Conservation (phyloP, 2,888 invertebrate species). For the Lithophane leautieri region DNA sequence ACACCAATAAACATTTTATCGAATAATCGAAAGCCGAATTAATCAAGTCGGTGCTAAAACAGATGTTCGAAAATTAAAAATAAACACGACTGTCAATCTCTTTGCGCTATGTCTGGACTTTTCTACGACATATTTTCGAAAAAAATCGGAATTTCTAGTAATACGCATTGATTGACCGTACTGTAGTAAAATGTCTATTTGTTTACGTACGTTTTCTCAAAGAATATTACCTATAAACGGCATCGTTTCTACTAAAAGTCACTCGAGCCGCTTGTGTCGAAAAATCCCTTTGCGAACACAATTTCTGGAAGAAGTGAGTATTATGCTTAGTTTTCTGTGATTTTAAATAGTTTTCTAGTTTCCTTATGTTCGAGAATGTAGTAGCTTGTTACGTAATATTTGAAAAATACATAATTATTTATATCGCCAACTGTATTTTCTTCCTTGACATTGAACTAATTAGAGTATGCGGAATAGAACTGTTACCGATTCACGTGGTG, state of each 20-base stretch:
- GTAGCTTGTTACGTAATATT: conserved; percentile 58
- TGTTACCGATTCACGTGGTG: conserved; percentile 71
- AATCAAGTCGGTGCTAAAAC: conserved; percentile 46
- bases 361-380: not conserved
- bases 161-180: conserved; percentile 67
- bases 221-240: conserved; percentile 89
- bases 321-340: conserved; percentile 36
- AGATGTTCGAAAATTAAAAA: conserved; percentile 66
- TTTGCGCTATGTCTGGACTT: conserved; percentile 76
- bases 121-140: conserved; percentile 78
- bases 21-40: conserved; percentile 16
- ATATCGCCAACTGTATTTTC: conserved; percentile 56
- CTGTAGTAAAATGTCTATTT: conserved; percentile 89
- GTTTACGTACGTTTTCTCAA: conserved; percentile 89
- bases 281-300: conserved; percentile 86
- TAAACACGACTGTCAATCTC: conserved; percentile 72
- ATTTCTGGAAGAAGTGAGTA: conserved; percentile 90
- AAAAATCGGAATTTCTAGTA: conserved; percentile 70
- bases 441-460: conserved; percentile 81
- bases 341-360: conserved; percentile 7
- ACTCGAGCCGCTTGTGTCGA: conserved; percentile 87
- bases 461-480: conserved; percentile 64
- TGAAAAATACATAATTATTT: conserved; percentile 39
- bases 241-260: conserved; percentile 89
- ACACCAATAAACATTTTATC: not conserved